Evolutionary conservation across 2,797 vertebrate genomes (phyloP).

Genomic region (Holocentrus rufus): DNA sequence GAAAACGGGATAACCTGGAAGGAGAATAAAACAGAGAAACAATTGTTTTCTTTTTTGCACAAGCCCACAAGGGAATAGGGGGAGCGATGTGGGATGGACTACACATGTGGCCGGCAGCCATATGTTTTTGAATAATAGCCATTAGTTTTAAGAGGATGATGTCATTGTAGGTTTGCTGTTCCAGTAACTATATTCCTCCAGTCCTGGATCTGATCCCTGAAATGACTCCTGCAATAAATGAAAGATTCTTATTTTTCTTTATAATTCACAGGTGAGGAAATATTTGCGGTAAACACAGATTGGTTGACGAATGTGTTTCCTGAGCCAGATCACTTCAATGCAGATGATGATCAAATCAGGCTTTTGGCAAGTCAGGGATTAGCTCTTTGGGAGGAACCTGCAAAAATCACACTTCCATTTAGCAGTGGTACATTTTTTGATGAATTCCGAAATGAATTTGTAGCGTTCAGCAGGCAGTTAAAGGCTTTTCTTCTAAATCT

Average conservation of each 20-base stretch:
- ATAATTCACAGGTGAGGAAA: conserved; percentile 34
- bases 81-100: conserved; percentile 35
- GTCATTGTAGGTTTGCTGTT: conserved; percentile 73
- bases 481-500: conserved; percentile 48
- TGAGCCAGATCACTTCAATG: background rate
- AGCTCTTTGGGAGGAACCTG: background rate
- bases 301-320: conserved; percentile 16
- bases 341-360: conserved; percentile 13
- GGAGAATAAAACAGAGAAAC: conserved; percentile 63
- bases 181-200: conserved; percentile 76
- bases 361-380: conserved; percentile 4
- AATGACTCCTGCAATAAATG: conserved; percentile 56
- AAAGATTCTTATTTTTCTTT: conserved; percentile 24
- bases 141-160: conserved; percentile 80
- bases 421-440: conserved; percentile 36
- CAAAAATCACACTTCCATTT: background rate
- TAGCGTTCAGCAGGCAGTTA: conserved; percentile 58
- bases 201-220: conserved; percentile 64
- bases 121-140: conserved; percentile 78
- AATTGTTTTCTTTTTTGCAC: conserved; percentile 64
- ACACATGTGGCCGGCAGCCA: conserved; percentile 68
- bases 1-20: conserved; percentile 41
- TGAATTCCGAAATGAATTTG: conserved; percentile 40
- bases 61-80: conserved; percentile 29
- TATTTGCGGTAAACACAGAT: conserved; percentile 49